Evolutionary conservation across 2,888 invertebrate species (phyloP), one percentile per base, ranked within the genome.

Genomic region (Autographa pulchrina): DNA sequence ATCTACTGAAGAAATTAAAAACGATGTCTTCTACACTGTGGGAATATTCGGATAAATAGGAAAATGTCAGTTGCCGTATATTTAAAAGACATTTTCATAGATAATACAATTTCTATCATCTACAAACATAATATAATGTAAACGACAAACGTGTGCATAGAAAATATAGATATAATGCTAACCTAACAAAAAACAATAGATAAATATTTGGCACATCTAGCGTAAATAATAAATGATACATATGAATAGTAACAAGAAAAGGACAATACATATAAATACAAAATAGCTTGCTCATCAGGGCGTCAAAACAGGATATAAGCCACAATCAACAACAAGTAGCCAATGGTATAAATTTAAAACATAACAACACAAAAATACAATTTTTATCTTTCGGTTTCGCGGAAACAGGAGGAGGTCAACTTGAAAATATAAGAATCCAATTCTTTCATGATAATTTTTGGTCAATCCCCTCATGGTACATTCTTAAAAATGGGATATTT

Each of bases 391-490:
- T 88, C 88, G 88, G 87, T 90, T 86, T 86, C 90, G 92, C 90
- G 93, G 92, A 93, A 95, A 95, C 95, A 95, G 95, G 95, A 93
- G 95, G 95, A 95, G 95, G 95, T 94, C 89, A 89, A 90, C 90
- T 89, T 91, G 87, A 87, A 88, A 89, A 90, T 87, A 88, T 88
- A 88, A 85, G 80, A 87, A 86, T 86, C 72, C 76, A 88, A 85
- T 85, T 85, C 72, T 74, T 78, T 86, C 68, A 81, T 84, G 75
- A 60, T 66, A 52, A 32, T 68, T 84, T 84, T 85, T 83, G 75
- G 87, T 83, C 75, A 91, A 93, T 94, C 93, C 94, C 93, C 93
- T 94, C 94, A 93, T 94, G 93, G 94, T 93, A 92, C 82, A 79
- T 73, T 78, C 75, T 84, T 83, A 74, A 81, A 81, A 75, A 77